These are phyloP conservation scores for Nanger granti DNA, from an alignment of 2,113 vertebrate genomes.

Conservation along the genomic window DNA sequence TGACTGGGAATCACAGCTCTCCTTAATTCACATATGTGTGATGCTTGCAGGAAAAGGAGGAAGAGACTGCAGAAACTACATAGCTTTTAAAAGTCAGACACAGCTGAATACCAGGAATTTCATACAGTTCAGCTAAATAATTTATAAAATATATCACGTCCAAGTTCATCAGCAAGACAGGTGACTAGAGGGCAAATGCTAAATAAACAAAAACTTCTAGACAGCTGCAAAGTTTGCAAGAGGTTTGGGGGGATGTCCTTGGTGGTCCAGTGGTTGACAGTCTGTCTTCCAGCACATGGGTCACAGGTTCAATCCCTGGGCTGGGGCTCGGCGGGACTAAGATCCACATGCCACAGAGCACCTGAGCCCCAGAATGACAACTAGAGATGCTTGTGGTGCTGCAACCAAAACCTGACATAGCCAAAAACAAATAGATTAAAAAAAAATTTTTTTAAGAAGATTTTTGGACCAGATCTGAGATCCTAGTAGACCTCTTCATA, in stretches of 20 bases:
- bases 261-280: not conserved
- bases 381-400: accelerated
- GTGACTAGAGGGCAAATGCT: not conserved
- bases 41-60: not conserved
- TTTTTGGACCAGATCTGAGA: not conserved
- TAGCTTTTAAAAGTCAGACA: not conserved
- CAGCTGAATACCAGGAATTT: not conserved
- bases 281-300: not conserved
- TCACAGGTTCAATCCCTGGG: not conserved
- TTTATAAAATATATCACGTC: not conserved
- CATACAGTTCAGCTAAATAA: not conserved
- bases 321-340: not conserved
- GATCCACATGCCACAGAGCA: not conserved
- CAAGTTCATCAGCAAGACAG: not conserved
- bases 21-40: not conserved
- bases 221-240: not conserved
- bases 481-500: not conserved
- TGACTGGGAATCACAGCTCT: not conserved
- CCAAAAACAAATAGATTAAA: not conserved
- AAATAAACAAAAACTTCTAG: not conserved
- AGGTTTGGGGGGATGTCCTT: not conserved
- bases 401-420: not conserved
- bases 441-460: not conserved
- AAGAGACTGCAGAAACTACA: not conserved
- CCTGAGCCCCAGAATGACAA: not conserved